Evolutionary conservation across 2,797 vertebrate species (phyloP).

Genomic region (Leptatherina wallacei): DNA sequence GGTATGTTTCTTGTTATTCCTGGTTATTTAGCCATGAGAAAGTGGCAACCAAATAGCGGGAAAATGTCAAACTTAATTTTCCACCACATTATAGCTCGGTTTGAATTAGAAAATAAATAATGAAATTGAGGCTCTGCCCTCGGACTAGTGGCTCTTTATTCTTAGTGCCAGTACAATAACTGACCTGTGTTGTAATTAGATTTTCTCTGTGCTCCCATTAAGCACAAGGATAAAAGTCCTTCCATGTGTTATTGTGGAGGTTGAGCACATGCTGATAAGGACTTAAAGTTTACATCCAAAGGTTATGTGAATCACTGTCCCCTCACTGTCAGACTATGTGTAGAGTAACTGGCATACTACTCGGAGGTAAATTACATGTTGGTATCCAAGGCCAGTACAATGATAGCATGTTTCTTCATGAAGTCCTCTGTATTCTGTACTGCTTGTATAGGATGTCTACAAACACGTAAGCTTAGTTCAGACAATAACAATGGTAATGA

Average conservation of each 20-base stretch:
- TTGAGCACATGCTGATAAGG: conserved; percentile 19
- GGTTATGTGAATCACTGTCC: conserved; percentile 42
- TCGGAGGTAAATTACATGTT: conserved; percentile 28
- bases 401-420: conserved; percentile 22
- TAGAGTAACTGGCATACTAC: conserved; percentile 27
- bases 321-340: conserved; percentile 31
- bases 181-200: neutral
- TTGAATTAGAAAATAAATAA: neutral
- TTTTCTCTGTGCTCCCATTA: neutral
- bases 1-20: neutral
- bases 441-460: conserved; percentile 18
- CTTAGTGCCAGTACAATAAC: neutral
- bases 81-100: neutral
- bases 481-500: conserved; percentile 29
- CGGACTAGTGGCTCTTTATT: neutral
- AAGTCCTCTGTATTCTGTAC: conserved; percentile 12
- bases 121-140: neutral
- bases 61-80: neutral
- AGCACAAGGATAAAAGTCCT: conserved; percentile 12
- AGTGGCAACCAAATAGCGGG: too few relatives aligned
- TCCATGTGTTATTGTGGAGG: conserved; percentile 9
- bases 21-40: neutral
- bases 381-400: neutral
- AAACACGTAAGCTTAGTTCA: conserved; percentile 16
- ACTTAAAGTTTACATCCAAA: conserved; percentile 49